phyloP scores from a whole-genome alignment of 1,140 invertebrate genomes.

The Drosophila nigrodunni region DNA sequence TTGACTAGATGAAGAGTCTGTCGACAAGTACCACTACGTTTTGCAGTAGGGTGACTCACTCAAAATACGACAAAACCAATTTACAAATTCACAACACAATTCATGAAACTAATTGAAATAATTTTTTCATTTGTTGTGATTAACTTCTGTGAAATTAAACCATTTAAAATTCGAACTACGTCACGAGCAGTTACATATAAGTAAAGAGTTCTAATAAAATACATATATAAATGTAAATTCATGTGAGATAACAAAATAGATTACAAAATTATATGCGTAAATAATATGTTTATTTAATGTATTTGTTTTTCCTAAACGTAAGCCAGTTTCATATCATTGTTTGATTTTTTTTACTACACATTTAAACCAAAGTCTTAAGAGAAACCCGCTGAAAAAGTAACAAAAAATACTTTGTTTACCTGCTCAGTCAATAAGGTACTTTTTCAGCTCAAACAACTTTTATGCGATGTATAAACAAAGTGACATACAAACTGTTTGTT shows the following conservation, averaged over 20 bases:
- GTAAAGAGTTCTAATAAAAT: too few species aligned
- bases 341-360: too few species aligned
- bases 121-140: not conserved
- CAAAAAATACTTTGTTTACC: not conserved
- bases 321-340: too few species aligned
- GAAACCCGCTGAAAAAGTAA: conserved; percentile 1
- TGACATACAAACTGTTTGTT: conserved; percentile 4
- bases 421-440: conserved; percentile 10
- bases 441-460: conserved; percentile 11
- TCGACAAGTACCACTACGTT: conserved; percentile 2
- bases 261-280: too few species aligned
- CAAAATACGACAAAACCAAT: not conserved
- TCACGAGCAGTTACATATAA: too few species aligned
- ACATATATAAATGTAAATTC: too few species aligned
- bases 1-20: conserved; percentile 23
- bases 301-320: too few species aligned
- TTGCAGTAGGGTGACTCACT: conserved; percentile 31
- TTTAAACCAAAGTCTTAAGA: not conserved
- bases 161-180: too few species aligned
- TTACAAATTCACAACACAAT: too few species aligned
- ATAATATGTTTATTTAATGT: too few species aligned
- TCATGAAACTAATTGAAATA: not conserved
- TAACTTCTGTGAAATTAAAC: too few species aligned
- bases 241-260: too few species aligned
- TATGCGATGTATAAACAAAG: not conserved